Percentiles rank a stretch among this genome's conserved stretches.
These are phyloP conservation scores for Oryzias celebensis DNA, from an alignment of 2,113 vertebrate species.

Conservation along the genomic window DNA sequence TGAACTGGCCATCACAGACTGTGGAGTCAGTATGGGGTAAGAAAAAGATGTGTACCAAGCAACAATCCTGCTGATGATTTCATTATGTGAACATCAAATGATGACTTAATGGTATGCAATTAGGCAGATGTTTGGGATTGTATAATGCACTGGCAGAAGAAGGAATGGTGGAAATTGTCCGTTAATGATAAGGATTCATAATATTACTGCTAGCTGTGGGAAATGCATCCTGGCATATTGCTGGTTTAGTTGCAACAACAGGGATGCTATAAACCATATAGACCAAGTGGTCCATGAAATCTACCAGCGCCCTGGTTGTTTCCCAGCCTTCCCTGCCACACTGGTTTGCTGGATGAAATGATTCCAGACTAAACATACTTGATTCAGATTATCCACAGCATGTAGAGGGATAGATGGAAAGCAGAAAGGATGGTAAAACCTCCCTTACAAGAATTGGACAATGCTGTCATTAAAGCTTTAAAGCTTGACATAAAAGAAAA, in stretches of 20 bases:
- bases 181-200: neutral
- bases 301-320: no score
- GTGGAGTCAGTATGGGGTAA: conserved; percentile 6
- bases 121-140: conserved; percentile 36
- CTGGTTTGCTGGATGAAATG: no score
- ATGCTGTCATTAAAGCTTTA: no score
- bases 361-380: no score
- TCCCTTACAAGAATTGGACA: no score
- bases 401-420: no score
- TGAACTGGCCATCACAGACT: neutral
- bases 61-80: conserved; percentile 17
- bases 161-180: conserved; percentile 5
- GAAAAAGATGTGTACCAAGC: conserved; percentile 5
- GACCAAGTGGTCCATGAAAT: no score
- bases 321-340: no score
- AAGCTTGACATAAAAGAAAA: neutral
- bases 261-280: conserved; percentile 2
- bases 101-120: conserved; percentile 32
- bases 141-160: neutral
- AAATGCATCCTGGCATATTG: neutral
- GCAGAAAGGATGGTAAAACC: no score
- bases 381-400: no score
- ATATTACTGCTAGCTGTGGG: neutral
- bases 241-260: neutral
- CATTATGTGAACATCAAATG: conserved; percentile 29